Percentiles rank a stretch among this genome's conserved stretches.
Evolutionary conservation across 2,113 vertebrate species (phyloP).

Genomic region (Callochromis pleurospilus): DNA sequence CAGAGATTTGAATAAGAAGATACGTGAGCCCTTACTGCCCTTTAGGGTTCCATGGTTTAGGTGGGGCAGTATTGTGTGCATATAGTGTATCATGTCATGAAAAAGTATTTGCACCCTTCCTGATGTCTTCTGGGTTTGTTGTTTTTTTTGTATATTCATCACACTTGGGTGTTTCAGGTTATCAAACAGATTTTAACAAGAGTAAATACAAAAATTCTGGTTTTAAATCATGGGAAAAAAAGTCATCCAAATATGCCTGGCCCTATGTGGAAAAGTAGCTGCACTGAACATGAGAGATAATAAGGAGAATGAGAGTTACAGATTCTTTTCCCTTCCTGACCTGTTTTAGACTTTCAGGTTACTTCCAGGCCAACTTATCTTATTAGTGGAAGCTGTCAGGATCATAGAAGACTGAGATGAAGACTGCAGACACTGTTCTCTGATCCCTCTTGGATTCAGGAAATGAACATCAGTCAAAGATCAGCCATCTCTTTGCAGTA

Average conservation of each 20-base stretch:
- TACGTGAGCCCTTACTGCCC: background rate
- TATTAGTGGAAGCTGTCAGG: background rate
- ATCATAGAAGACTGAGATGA: background rate
- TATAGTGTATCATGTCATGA: background rate
- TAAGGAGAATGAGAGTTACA: background rate
- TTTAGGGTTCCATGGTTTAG: background rate
- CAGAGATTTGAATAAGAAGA: background rate
- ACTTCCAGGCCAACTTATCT: background rate
- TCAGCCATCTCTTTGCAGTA: background rate
- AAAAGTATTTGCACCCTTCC: background rate
- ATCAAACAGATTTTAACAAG: background rate
- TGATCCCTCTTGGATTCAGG: background rate
- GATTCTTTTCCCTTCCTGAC: background rate
- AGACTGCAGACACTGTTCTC: background rate
- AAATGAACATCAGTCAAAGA: background rate
- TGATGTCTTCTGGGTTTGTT: accelerated
- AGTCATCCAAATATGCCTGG: background rate
- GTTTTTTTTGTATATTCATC: background rate
- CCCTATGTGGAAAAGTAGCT: background rate
- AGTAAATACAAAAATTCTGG: background rate
- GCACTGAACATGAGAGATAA: background rate
- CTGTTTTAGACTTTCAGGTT: background rate
- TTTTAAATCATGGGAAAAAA: background rate
- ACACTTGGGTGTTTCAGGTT: background rate
- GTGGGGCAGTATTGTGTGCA: background rate